Evolutionary conservation across 2,797 vertebrate genomes (phyloP), one percentile per base, ranked within the genome.

Genomic region (Acanthurus tractus): DNA sequence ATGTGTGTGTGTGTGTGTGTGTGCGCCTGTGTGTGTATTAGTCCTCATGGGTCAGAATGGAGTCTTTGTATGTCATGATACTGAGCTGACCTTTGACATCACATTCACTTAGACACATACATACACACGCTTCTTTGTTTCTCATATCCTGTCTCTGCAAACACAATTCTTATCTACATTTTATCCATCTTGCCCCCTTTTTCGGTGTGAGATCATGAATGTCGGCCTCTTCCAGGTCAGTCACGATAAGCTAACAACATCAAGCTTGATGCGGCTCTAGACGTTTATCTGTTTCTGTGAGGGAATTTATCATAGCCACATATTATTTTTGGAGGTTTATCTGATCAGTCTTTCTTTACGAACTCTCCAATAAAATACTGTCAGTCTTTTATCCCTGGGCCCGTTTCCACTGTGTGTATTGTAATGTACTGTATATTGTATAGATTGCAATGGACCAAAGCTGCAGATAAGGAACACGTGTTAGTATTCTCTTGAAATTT

Each of bases 21-120:
- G 69, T 63, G 79, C 73, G 67, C 71, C 70, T 62, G 63, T 56
- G 75, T 62, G 67, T 81, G 57, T 53, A 48, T 66, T 56, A 34
- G 54, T 65, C 58, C 50, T 42, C 40, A 38, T 25, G 17, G 49
- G 17, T 77, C 79, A 86, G 73, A 93, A 90, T 81, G 50, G 71
- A 58, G 53, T 73, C 92, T 89, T 85, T 92, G 86, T 91, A 50
- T 40, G 23, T 74, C 74, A 36, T 57, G 71, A 85, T 78, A 83
- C 73, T 59, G 44, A 65, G 61, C 44, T 74, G 89, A 89, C 73
- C 86, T 84, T 53, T 89, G 76, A 74, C 83, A 63, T n/a, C 45
- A 8, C 61, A 49, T 74, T 29, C 66, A 58, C 40, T 36, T 61
- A n/a, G 53, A 82, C 49, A 66, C 68, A 66, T n/a, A 59, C 59